Base-by-base conservation (phyloP, 2,797 vertebrate genomes). In the Heteromormyrus szaboi region DNA sequence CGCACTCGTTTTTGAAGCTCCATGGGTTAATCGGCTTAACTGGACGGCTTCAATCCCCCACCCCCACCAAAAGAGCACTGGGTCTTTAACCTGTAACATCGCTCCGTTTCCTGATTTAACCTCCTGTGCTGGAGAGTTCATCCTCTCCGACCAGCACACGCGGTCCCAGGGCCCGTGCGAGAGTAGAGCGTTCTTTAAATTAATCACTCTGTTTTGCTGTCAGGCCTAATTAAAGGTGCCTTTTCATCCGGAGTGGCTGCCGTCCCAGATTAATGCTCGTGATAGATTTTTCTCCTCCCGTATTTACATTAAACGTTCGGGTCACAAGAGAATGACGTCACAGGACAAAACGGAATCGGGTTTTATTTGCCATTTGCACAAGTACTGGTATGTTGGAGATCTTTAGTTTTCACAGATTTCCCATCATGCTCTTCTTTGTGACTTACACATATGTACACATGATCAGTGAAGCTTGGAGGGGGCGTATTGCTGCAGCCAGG, bases 211-310 rank as follows among this genome's bases (percentile, higher is more conserved):
- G 5, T 59, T 85, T 37, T 59, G 25, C 29, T 59, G 50, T 54
- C 53, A 46, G 25, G 33, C 12, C 11, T 44, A 87, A 87, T 87
- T 87, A 65, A 62, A 65, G 86, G 84, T 54, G 85, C 85, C 85
- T 87, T 62, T 56, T 46, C 33, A 87, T 62, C 41, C 17, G 4
- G 19, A 41, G 85, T 87, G 56, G 19, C 9, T 46, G 44, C 17
- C n/a, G n/a, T 37, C 86, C 86, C 50, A 87, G 54, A 87, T 86
- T 50, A 54, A 86, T 25, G n/a, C 22, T 59, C 29, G 9, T 54
- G 85, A 54, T 56, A n/a, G 51, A 86, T 37, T 86, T 59, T 48
- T 8, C 85, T 85, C 53, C 19, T 86, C 7, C 33, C 7, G 37
- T 54, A 59, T 56, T 86, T 86, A 86, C 85, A 56, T 37, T 51